A percentile compares a stretch with the other conserved stretches of the same genome.
phyloP scores from a whole-genome alignment of 2,797 vertebrate species.

The Oophaga sylvatica region DNA sequence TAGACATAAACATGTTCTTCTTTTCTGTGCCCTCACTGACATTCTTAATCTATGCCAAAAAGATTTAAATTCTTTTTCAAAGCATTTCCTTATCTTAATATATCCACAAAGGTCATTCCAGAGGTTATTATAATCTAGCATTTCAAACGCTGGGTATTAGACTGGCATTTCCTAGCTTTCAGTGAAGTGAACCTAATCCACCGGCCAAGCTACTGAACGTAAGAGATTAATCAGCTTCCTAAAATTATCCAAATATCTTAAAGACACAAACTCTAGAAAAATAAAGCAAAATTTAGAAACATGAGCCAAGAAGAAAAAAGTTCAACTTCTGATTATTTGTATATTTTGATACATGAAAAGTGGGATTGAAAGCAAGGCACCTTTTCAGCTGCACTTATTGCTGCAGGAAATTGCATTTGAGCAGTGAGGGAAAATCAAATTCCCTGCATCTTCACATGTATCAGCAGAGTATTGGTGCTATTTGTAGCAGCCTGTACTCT shows the following conservation, averaged over 20 bases:
- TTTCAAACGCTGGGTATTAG: constrained; percentile 30
- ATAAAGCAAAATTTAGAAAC: neutral
- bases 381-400: neutral
- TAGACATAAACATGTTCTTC: neutral
- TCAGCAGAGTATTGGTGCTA: no score
- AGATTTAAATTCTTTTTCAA: constrained; percentile 41
- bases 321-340: neutral
- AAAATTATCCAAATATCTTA: constrained; percentile 13
- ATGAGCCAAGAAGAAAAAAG: neutral
- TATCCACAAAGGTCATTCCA: constrained; percentile 28
- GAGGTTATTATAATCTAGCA: constrained; percentile 33
- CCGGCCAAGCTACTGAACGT: neutral
- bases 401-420: neutral
- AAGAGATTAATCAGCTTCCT: constrained; percentile 5
- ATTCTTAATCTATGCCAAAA: constrained; percentile 37
- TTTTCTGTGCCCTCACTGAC: neutral
- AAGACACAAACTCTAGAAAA: constrained; percentile 1
- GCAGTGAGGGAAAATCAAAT: neutral
- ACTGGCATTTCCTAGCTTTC: constrained; percentile 13
- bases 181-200: constrained; percentile 20
- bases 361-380: neutral
- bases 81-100: constrained; percentile 50
- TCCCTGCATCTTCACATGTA: no score
- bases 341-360: neutral
- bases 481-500: no score